Conservation (phyloP, 1,140 invertebrate species). For the Metaphire vulgaris region DNA sequence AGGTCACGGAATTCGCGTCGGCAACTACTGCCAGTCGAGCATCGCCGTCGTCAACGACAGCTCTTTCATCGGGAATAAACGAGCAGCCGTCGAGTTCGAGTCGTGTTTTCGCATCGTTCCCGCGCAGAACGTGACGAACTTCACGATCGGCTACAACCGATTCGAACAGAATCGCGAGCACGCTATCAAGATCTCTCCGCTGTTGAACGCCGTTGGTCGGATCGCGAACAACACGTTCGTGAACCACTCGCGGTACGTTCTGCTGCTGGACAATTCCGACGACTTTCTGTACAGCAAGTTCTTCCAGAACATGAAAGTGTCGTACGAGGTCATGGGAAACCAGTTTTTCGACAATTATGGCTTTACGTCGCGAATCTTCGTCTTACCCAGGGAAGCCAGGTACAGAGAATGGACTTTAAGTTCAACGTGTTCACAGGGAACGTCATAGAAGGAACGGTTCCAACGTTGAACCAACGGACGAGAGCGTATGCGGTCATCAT, state of each 20-base stretch:
- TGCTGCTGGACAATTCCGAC: constrained; percentile 79
- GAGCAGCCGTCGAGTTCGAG: constrained; percentile 46
- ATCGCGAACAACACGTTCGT: constrained; percentile 69
- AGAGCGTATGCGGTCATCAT: constrained; percentile 82
- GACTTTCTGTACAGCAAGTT: constrained; percentile 50
- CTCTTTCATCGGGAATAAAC: constrained; percentile 39
- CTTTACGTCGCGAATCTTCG: constrained; percentile 79
- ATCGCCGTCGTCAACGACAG: constrained; percentile 44
- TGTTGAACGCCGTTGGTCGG: constrained; percentile 47
- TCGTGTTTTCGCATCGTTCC: constrained; percentile 37
- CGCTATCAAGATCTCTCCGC: constrained; percentile 44
- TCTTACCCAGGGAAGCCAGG: constrained; percentile 72
- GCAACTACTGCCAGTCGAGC: constrained; percentile 46
- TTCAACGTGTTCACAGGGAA: constrained; percentile 83
- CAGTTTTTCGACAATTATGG: constrained; percentile 76
- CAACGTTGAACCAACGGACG: constrained; percentile 61
- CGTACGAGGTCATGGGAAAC: constrained; percentile 74
- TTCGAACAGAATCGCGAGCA: constrained; percentile 45
- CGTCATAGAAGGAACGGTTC: constrained; percentile 76
- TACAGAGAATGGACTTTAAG: constrained; percentile 69
- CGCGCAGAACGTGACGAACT: constrained; percentile 37
- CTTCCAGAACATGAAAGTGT: constrained; percentile 46
- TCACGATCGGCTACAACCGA: constrained; percentile 42
- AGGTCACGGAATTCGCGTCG: constrained; percentile 47
- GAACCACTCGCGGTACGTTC: constrained; percentile 70